Evolutionary conservation across 30 jellyfish, hydroid and myxozoan species (phyloP).

Genomic region (Clytia hemisphaerica): DNA sequence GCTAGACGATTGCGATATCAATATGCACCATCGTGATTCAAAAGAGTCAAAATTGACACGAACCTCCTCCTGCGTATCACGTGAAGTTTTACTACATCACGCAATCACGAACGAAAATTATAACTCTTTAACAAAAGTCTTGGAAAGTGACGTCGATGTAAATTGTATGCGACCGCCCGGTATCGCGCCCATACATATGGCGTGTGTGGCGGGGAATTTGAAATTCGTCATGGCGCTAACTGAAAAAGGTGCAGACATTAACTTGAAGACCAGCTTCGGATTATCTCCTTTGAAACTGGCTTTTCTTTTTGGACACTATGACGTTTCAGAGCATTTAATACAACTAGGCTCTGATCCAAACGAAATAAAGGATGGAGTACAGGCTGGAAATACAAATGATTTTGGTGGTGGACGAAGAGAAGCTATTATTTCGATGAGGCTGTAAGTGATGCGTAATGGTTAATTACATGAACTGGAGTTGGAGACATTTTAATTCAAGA

Average conservation of each 20-base stretch:
- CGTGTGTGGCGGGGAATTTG: neutral
- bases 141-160: neutral
- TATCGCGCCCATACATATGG: conserved; percentile 1
- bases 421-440: too few relatives aligned
- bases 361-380: neutral
- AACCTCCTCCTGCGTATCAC: neutral
- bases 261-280: neutral
- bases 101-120: neutral
- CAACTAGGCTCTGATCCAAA: neutral
- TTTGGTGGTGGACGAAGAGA: too few relatives aligned
- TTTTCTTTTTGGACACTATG: neutral
- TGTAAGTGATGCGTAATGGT: too few relatives aligned
- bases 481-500: too few relatives aligned
- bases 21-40: neutral
- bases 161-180: conserved; percentile 4
- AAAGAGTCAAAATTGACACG: neutral
- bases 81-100: conserved; percentile 2
- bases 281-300: neutral
- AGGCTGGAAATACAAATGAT: too few relatives aligned
- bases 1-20: neutral
- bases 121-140: neutral
- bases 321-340: neutral
- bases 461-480: too few relatives aligned
- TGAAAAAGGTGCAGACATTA: conserved; percentile 1
- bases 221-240: neutral